Conservation (phyloP, 1,140 invertebrate species). For the Drosophila subpulchrella region DNA sequence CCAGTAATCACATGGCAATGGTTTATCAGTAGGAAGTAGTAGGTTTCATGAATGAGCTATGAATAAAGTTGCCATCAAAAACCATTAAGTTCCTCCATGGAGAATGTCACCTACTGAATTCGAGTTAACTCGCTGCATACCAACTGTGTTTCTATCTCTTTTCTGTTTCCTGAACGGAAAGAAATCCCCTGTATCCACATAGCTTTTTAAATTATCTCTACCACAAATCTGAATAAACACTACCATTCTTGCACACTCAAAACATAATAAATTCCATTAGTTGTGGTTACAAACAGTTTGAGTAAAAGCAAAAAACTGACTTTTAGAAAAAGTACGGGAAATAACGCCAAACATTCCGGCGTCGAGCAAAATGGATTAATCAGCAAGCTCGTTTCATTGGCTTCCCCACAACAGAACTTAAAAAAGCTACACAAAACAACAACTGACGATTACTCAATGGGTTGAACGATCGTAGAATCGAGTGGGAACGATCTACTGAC, state of each 20-base stretch:
- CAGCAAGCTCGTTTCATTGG: constrained; percentile 39
- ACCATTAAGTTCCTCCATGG: too few species aligned
- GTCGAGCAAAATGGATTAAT: constrained; percentile 25
- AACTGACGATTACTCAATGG: constrained; percentile 34
- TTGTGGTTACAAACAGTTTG: neutral
- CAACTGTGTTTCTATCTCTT: neutral
- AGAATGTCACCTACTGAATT: neutral
- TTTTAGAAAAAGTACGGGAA: constrained; percentile 25
- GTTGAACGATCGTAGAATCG: constrained; percentile 29
- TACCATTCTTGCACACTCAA: neutral
- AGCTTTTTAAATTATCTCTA: neutral
- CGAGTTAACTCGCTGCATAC: neutral
- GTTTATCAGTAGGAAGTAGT: too few species aligned
- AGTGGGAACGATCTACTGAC: constrained; percentile 20
- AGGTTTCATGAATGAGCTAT: too few species aligned
- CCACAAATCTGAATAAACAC: constrained; percentile 6
- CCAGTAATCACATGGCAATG: constrained; percentile 19
- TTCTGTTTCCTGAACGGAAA: constrained; percentile 7
- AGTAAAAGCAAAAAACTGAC: neutral
- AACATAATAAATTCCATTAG: constrained; percentile 17
- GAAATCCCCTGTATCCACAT: constrained; percentile 22
- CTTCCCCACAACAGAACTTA: constrained; percentile 14
- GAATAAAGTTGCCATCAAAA: too few species aligned
- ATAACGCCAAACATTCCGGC: constrained; percentile 30
- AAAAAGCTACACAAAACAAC: neutral